phyloP scores from a whole-genome alignment of 2,797 vertebrate genomes.

The Esox masquinongy region DNA sequence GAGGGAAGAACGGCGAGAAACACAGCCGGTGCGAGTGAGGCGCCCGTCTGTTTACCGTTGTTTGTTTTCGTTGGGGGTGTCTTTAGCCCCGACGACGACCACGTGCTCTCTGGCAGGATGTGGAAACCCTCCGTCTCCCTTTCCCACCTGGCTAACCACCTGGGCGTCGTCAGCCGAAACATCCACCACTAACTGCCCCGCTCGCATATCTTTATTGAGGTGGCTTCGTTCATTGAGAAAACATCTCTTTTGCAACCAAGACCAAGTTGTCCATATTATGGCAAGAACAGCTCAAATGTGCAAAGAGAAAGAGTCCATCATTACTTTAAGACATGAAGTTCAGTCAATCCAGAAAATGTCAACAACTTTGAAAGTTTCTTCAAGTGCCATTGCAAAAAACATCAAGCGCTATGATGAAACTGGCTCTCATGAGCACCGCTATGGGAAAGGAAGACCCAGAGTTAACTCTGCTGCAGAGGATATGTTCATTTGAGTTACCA shows the following conservation, averaged over 20 bases:
- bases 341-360: too few relatives aligned
- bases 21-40: conserved; percentile 17
- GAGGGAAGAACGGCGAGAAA: conserved; percentile 15
- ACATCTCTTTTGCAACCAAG: background rate
- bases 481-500: too few relatives aligned
- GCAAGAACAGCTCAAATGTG: too few relatives aligned
- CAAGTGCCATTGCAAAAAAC: too few relatives aligned
- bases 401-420: too few relatives aligned
- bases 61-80: conserved; percentile 38
- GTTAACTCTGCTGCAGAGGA: too few relatives aligned
- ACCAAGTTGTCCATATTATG: background rate
- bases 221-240: background rate
- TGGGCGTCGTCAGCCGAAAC: conserved; percentile 17
- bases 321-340: too few relatives aligned
- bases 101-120: conserved; percentile 22
- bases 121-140: conserved; percentile 12
- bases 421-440: too few relatives aligned
- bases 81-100: conserved; percentile 26
- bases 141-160: conserved; percentile 7
- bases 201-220: background rate
- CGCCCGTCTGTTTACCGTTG: conserved; percentile 24
- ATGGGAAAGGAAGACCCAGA: too few relatives aligned
- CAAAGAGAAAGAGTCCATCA: too few relatives aligned
- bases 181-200: conserved; percentile 9
- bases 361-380: too few relatives aligned